Conservation (phyloP, 2,797 vertebrate species). For the Melanotaenia pygmaea region DNA sequence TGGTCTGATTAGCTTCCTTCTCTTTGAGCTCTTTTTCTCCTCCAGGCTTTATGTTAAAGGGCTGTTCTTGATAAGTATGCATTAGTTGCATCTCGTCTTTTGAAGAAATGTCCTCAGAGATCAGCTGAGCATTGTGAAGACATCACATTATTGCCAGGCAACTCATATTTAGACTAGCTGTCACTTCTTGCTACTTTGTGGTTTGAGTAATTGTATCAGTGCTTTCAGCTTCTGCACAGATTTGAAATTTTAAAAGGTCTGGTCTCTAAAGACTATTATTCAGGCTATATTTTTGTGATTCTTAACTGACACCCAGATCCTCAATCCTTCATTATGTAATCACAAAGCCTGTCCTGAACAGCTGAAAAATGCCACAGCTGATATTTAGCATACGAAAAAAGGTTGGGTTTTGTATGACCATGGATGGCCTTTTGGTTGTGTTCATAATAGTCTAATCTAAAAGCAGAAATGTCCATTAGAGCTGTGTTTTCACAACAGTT, state of each 20-base stretch:
- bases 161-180: slow-evolving; percentile 28
- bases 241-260: slow-evolving; percentile 35
- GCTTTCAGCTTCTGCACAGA: slow-evolving; percentile 44
- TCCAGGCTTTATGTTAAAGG: background rate
- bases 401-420: slow-evolving; percentile 29
- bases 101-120: slow-evolving; percentile 11
- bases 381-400: slow-evolving; percentile 54
- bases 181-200: slow-evolving; percentile 29
- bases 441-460: slow-evolving; percentile 31
- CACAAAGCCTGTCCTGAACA: slow-evolving; percentile 35
- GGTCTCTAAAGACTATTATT: slow-evolving; percentile 50
- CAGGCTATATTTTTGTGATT: slow-evolving; percentile 45
- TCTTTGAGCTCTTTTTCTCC: background rate
- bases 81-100: slow-evolving; percentile 15
- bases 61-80: slow-evolving; percentile 14
- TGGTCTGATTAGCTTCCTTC: background rate
- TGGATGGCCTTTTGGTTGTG: slow-evolving; percentile 20
- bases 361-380: slow-evolving; percentile 40
- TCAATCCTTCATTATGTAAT: slow-evolving; percentile 48
- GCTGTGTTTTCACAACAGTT: slow-evolving; percentile 1
- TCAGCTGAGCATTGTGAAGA: slow-evolving; percentile 27
- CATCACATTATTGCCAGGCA: slow-evolving; percentile 30
- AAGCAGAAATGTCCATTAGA: slow-evolving; percentile 23
- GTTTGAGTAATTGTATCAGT: slow-evolving; percentile 36
- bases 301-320: slow-evolving; percentile 35